Conservation (phyloP, 2,113 vertebrate species). For the Pogona vitticeps region DNA sequence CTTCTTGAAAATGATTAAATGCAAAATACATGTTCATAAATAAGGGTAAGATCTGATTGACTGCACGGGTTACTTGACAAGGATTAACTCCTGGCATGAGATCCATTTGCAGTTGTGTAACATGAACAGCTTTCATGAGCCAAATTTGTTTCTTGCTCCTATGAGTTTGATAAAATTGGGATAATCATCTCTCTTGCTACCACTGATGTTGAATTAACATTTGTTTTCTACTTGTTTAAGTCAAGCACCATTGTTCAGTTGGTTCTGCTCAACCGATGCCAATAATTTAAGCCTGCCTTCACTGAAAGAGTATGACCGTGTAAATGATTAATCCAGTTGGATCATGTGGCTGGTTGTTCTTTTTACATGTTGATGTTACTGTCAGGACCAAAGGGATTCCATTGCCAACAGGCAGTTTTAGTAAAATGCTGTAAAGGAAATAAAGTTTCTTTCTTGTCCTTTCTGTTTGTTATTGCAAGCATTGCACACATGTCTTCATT, state of each 20-base stretch:
- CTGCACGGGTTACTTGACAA: neutral
- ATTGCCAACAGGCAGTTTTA: neutral
- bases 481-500: neutral
- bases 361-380: neutral
- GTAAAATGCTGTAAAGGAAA: too few relatives aligned
- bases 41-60: neutral
- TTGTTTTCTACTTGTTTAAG: neutral
- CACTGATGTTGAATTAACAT: neutral
- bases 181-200: neutral
- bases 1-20: neutral
- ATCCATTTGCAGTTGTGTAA: neutral
- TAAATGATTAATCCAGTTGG: slow-evolving; percentile 59
- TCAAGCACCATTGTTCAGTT: neutral
- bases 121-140: neutral
- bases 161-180: neutral
- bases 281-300: slow-evolving; percentile 54
- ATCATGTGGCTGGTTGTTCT: neutral
- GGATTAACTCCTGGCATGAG: neutral
- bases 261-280: slow-evolving; percentile 32
- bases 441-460: neutral
- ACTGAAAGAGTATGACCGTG: slow-evolving; percentile 39
- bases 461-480: neutral
- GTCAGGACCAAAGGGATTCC: neutral
- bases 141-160: neutral
- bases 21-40: neutral